Base-by-base conservation (phyloP, 1,140 invertebrate species). In the Micrasema minimum region DNA sequence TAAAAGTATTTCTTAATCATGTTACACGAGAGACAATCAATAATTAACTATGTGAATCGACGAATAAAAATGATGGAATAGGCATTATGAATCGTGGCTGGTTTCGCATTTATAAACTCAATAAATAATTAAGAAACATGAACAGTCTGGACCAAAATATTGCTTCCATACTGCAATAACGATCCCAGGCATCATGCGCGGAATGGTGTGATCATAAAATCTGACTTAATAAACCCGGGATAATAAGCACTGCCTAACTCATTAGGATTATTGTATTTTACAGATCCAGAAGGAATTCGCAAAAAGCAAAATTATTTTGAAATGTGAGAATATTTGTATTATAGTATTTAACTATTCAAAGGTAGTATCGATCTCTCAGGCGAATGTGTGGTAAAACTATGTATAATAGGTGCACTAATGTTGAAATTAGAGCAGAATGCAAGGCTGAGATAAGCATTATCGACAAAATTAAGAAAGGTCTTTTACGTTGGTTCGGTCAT, bases 151-250 rank as follows among this genome's bases (percentile, higher is more conserved):
- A 23, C 23, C 9, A 23, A 26, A 31, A 55, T 55, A 55, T 26
- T 14, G 23, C 26, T 23, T 55, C 51, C 14, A 55, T 35, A 31
- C 22, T 55, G 23, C 11, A 31, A 55, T 55, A 55, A 55, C 14
- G 23, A 31, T 31, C 51, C 51, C n/a, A n/a, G 14, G 11, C 12
- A n/a, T 23, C 51, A 55, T 55, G 1, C 23, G 14, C 51, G 0
- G 23, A 31, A 55, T 31, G 51, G 51, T 31, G 51, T 31, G 51
- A 55, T 55, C 51, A 31, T 55, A 55, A 55, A 55, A 31, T 55
- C 23, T 55, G 51, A 55, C 51, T 55, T 55, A 55, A 55, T 55
- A 55, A 55, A 55, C 20, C 51, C n/a, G 51, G 22, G 51, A 23
- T 55, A 55, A 55, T 23, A 55, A 55, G 51, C 26, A 1, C 51